Conservation (phyloP, 2,888 invertebrate genomes). For the Rhagonycha fulva region DNA sequence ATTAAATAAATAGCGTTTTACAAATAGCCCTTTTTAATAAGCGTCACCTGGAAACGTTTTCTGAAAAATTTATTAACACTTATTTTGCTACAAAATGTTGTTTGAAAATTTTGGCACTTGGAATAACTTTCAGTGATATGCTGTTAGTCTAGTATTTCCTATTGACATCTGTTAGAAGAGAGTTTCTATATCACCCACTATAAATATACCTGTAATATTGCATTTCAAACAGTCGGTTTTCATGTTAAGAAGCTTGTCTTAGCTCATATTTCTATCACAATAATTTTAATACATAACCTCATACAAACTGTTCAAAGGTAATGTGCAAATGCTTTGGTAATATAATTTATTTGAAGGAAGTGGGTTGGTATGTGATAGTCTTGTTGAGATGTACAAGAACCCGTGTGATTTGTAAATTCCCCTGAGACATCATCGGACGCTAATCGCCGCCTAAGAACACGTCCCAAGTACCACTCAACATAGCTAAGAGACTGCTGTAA, state of each 20-base stretch:
- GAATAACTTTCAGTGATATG: slow-evolving; percentile 12
- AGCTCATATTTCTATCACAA: not conserved
- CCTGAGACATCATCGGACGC: slow-evolving; percentile 38
- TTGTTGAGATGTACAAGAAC: slow-evolving; percentile 34
- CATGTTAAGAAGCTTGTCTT: slow-evolving; percentile 1
- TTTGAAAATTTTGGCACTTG: not conserved
- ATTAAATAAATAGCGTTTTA: slow-evolving; percentile 11
- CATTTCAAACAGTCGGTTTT: slow-evolving; percentile 4
- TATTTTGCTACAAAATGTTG: not conserved
- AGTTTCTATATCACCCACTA: not conserved
- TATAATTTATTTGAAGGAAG: slow-evolving; percentile 29
- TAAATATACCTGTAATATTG: slow-evolving; percentile 10
- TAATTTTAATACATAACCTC: not conserved
- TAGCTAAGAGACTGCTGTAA: slow-evolving; percentile 36
- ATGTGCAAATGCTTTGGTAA: slow-evolving; percentile 9
- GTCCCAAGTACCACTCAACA: slow-evolving; percentile 37
- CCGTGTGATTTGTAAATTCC: slow-evolving; percentile 38
- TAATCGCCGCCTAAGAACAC: slow-evolving; percentile 39
- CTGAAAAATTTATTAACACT: not conserved
- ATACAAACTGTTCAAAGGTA: not conserved
- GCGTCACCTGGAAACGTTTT: not conserved
- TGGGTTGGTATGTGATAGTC: slow-evolving; percentile 33
- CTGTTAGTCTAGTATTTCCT: slow-evolving; percentile 7
- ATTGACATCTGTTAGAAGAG: slow-evolving; percentile 14
- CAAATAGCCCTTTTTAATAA: slow-evolving; percentile 4